A percentile compares a stretch with the other conserved stretches of the same genome.
These are phyloP conservation scores for Xestia c-nigrum DNA, from an alignment of 2,888 invertebrate species.

Conservation along the genomic window DNA sequence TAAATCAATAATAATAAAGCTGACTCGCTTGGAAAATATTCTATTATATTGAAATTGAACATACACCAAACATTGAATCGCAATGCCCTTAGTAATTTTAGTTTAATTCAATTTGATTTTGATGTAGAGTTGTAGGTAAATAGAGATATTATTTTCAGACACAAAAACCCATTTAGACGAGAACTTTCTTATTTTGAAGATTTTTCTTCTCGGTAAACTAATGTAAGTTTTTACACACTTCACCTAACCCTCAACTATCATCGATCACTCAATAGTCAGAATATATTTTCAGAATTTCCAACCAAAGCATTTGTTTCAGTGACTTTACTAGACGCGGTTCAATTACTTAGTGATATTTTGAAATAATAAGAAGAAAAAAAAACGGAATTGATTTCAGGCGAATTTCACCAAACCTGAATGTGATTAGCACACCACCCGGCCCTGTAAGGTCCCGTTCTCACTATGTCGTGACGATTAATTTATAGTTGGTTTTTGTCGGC, in stretches of 20 bases:
- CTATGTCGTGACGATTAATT: too few relatives aligned
- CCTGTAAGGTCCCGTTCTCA: too few relatives aligned
- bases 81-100: not conserved
- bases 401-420: too few relatives aligned
- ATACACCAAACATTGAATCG: not conserved
- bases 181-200: too few relatives aligned
- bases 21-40: not conserved
- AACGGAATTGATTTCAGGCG: too few relatives aligned
- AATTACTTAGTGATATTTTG: not conserved
- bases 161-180: too few relatives aligned
- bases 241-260: not conserved
- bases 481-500: too few relatives aligned
- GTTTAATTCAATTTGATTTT: slow-evolving; percentile 2
- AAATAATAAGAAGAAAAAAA: too few relatives aligned
- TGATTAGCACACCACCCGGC: too few relatives aligned
- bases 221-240: not conserved
- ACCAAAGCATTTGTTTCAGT: not conserved
- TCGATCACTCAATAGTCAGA: not conserved
- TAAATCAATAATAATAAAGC: not conserved
- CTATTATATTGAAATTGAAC: not conserved
- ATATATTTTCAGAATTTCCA: not conserved
- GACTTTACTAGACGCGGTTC: not conserved
- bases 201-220: not conserved
- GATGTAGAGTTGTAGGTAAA: not conserved
- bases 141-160: not conserved